Evolutionary conservation across 2,888 invertebrate genomes (phyloP).

Genomic region (Eudasyphora cyanicolor): DNA sequence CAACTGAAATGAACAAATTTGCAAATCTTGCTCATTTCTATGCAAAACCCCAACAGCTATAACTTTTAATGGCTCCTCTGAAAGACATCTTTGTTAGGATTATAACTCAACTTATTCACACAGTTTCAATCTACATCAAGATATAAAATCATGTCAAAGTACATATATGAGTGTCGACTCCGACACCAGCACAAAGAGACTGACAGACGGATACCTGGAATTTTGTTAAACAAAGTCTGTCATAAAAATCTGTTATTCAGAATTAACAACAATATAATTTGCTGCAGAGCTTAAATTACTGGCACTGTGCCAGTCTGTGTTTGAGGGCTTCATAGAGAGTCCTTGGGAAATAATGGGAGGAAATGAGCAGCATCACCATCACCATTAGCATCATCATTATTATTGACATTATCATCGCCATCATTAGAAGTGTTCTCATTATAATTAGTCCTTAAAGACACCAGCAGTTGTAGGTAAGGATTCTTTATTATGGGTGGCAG

Average conservation of each 20-base stretch:
- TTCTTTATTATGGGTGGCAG: neutral
- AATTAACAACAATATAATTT: neutral
- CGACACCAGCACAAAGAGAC: no score
- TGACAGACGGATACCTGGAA: no score
- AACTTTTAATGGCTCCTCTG: neutral
- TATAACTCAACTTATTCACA: neutral
- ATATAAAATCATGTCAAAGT: neutral
- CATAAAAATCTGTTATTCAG: neutral
- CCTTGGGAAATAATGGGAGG: neutral
- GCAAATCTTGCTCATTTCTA: neutral
- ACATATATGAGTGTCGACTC: neutral
- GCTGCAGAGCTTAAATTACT: neutral
- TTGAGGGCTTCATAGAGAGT: no score
- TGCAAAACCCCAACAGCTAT: neutral
- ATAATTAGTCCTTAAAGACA: conserved; percentile 6
- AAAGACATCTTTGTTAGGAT: neutral
- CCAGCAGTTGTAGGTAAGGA: neutral
- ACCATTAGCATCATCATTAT: neutral
- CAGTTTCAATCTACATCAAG: neutral
- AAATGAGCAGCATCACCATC: neutral
- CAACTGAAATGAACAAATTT: neutral
- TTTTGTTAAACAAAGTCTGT: neutral
- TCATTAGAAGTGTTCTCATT: conserved; percentile 17
- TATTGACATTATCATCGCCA: no score
- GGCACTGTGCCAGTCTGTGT: neutral